Conservation (phyloP, 2,888 invertebrate species). For the Arctia plantaginis region DNA sequence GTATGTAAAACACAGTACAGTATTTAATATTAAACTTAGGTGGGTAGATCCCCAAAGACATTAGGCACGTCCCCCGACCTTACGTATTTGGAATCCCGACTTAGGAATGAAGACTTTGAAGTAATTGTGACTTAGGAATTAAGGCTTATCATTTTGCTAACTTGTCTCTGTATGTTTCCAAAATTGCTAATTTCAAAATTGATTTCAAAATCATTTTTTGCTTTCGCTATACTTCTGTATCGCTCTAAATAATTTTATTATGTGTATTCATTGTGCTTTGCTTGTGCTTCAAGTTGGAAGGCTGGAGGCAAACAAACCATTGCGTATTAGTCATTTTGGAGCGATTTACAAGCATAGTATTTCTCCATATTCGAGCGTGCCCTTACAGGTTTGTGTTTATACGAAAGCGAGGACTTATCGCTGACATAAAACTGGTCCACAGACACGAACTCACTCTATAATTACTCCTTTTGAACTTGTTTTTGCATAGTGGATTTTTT, state of each 20-base stretch:
- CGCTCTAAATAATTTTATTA: constrained; percentile 24
- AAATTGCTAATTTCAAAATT: background rate
- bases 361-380: constrained; percentile 59
- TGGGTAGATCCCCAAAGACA: too few relatives aligned
- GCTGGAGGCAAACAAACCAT: constrained; percentile 33
- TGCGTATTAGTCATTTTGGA: constrained; percentile 58
- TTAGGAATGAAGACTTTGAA: too few relatives aligned
- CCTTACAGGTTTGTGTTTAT: constrained; percentile 49
- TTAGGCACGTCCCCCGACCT: too few relatives aligned
- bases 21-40: too few relatives aligned
- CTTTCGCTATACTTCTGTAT: background rate
- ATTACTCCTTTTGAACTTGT: background rate
- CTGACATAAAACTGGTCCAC: constrained; percentile 48
- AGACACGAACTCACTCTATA: constrained; percentile 22
- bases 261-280: constrained; percentile 34
- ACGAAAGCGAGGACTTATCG: constrained; percentile 46
- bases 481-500: background rate
- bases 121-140: background rate
- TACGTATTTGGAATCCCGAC: too few relatives aligned
- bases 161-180: background rate
- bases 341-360: constrained; percentile 66
- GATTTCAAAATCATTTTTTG: background rate
- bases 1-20: too few relatives aligned
- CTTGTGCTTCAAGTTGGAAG: constrained; percentile 8
- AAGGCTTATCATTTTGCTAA: background rate